Evolutionary conservation across 2,888 invertebrate genomes (phyloP), one percentile per base, ranked within the genome.

Genomic region (Exephanes ischioxanthus): DNA sequence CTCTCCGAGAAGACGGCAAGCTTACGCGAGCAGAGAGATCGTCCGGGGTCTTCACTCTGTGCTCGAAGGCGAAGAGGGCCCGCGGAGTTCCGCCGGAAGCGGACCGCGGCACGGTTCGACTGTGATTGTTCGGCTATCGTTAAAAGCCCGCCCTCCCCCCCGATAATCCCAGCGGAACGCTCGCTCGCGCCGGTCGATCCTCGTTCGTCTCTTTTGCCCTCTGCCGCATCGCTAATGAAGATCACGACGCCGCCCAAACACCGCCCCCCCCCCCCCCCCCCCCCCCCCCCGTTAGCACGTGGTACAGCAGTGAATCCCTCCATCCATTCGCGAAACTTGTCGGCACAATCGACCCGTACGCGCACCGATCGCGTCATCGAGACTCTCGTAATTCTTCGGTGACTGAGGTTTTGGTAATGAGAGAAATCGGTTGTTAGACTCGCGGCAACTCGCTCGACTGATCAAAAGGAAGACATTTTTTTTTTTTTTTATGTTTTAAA

Each of bases 81-180:
- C 81, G 79, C 85, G 83, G 79, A 88, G 85, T 87, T 87, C 88
- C 88, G 86, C 86, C 87, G 87, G 88, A 88, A 88, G 83, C 84
- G 77, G 70, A 61, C 58, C 83, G 45, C 68, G 61, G 26, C 30
- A n/a, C 51, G 55, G 55, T 73, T 68, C 67, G 30, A 41, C 37
- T 19, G 19, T n/a, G 55, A 68, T 73, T 67, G 55, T 68, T 58
- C 11, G 22, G 48, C 41, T n/a, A 45, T 67, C 45, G 66, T 75
- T 45, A 41, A n/a, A 19, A 55, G 4, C 7, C 19, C 3, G 7
- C 19, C 53, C 45, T 7, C 53, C 45, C 3, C 11, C 58, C 26
- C 22, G 26, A 26, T 58, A 26, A 22, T 3, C 55, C 4, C 26
- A 58, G 9, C 58, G 26, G 63, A 30, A 63, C 14, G 9, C 19